A percentile compares a stretch with the other conserved stretches of the same genome.
These are phyloP conservation scores for Cyclopterus lumpus DNA, from an alignment of 2,797 vertebrate species.

Conservation along the genomic window DNA sequence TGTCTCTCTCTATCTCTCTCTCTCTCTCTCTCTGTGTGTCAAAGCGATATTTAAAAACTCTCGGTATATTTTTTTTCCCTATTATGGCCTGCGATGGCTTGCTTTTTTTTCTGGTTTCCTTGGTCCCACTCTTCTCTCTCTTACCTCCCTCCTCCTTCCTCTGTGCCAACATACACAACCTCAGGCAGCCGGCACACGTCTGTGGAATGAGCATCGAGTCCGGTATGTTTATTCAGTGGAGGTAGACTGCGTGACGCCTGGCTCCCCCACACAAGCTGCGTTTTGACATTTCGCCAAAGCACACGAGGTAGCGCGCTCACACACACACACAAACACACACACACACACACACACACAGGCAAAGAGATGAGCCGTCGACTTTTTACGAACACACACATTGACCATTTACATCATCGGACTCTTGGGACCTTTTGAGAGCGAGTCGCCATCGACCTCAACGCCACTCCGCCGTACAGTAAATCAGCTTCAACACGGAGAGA, in stretches of 20 bases:
- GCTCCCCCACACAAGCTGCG: neutral
- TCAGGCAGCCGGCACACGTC: slow-evolving; percentile 25
- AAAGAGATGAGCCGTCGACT: no score
- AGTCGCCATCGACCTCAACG: slow-evolving; percentile 34
- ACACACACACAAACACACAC: no score
- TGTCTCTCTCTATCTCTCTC: neutral
- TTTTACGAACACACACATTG: neutral
- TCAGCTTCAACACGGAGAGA: slow-evolving; percentile 32
- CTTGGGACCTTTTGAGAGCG: slow-evolving; percentile 12
- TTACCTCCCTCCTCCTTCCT: slow-evolving; percentile 12
- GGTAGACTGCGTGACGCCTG: slow-evolving; percentile 25
- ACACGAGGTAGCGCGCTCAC: neutral
- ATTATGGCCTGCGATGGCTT: neutral
- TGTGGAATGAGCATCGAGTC: slow-evolving; percentile 39
- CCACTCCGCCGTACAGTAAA: slow-evolving; percentile 40
- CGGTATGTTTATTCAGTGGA: slow-evolving; percentile 45
- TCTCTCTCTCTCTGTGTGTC: neutral
- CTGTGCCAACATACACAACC: slow-evolving; percentile 33
- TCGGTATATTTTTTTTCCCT: neutral
- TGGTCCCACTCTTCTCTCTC: slow-evolving; percentile 5
- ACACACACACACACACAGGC: neutral
- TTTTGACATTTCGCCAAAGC: slow-evolving; percentile 31
- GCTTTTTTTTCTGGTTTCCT: slow-evolving; percentile 3
- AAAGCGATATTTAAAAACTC: neutral
- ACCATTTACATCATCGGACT: slow-evolving; percentile 30